Percentiles rank a stretch among this genome's conserved stretches.
phyloP scores from a whole-genome alignment of 1,140 invertebrate species.

The Xylocopa sonorina region DNA sequence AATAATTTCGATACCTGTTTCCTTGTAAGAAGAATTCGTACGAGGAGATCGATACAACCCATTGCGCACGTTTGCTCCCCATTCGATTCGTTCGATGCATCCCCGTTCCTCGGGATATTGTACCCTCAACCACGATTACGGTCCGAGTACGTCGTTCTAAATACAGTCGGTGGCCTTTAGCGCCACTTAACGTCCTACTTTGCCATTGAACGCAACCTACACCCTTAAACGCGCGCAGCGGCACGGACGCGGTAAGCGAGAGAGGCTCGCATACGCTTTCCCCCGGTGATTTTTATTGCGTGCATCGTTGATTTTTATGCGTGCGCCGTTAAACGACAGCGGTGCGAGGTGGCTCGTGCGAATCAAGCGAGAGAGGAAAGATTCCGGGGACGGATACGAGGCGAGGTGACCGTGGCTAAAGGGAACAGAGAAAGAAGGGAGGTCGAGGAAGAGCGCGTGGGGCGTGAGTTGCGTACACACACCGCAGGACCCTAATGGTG shows the following conservation, averaged over 20 bases:
- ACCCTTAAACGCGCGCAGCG: constrained; percentile 15
- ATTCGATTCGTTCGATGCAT: too few relatives aligned
- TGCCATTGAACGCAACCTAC: not conserved
- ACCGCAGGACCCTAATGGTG: constrained; percentile 68
- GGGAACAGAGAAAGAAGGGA: not conserved
- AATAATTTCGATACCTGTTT: too few relatives aligned
- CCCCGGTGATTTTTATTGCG: constrained; percentile 52
- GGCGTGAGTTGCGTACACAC: constrained; percentile 66
- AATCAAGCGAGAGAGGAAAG: constrained; percentile 2
- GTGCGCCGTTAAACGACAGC: constrained; percentile 33
- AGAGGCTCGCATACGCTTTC: constrained; percentile 28
- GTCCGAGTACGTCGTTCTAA: not conserved
- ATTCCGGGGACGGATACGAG: too few relatives aligned
- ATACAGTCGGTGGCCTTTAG: constrained; percentile 4
- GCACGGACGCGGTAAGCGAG: constrained; percentile 1
- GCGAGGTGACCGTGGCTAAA: too few relatives aligned
- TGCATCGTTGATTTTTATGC: too few relatives aligned
- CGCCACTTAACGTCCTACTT: constrained; percentile 30
- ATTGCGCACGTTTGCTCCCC: too few relatives aligned
- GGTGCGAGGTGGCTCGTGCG: not conserved
- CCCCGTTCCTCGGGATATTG: not conserved
- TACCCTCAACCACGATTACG: not conserved
- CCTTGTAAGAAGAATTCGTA: too few relatives aligned
- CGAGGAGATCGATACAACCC: too few relatives aligned
- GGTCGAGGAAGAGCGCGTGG: constrained; percentile 25